These are phyloP conservation scores for Agrotis ipsilon DNA, from an alignment of 2,888 invertebrate genomes.

Conservation along the genomic window DNA sequence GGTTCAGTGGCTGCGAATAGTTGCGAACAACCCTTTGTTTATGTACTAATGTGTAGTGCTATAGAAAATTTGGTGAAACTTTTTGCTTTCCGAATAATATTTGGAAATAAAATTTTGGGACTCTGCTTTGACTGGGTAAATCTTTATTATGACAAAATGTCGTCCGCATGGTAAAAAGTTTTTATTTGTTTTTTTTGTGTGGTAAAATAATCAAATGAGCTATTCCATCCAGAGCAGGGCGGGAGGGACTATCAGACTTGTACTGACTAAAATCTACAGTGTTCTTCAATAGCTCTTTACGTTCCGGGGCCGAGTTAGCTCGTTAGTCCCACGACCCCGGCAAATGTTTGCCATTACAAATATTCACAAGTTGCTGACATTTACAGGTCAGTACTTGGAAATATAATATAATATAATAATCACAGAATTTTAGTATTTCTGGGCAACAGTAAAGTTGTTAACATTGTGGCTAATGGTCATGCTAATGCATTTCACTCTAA, in stretches of 20 bases:
- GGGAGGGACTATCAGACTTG: too few species aligned
- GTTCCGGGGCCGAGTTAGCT: too few species aligned
- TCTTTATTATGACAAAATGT: background rate
- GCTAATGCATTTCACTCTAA: conserved; percentile 1
- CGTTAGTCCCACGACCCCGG: too few species aligned
- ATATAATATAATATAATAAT: background rate
- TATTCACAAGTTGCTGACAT: background rate
- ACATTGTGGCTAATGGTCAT: background rate
- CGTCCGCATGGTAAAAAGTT: background rate
- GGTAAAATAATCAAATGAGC: too few species aligned
- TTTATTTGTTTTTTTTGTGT: too few species aligned
- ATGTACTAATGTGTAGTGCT: conserved; percentile 31
- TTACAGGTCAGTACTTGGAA: background rate
- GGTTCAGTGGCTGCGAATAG: conserved; percentile 55
- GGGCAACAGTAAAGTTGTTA: background rate
- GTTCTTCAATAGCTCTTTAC: too few species aligned
- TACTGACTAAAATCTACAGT: too few species aligned
- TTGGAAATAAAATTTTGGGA: conserved; percentile 34
- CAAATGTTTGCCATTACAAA: too few species aligned
- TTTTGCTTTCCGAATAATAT: conserved; percentile 34
- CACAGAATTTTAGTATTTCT: background rate
- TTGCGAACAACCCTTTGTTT: conserved; percentile 45
- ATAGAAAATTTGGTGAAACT: conserved; percentile 35
- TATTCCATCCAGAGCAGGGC: too few species aligned
- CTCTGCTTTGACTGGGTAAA: background rate